Percentiles rank a stretch among this genome's conserved stretches.
Conservation (phyloP, 1,140 invertebrate genomes). For the Tenebrio molitor region DNA sequence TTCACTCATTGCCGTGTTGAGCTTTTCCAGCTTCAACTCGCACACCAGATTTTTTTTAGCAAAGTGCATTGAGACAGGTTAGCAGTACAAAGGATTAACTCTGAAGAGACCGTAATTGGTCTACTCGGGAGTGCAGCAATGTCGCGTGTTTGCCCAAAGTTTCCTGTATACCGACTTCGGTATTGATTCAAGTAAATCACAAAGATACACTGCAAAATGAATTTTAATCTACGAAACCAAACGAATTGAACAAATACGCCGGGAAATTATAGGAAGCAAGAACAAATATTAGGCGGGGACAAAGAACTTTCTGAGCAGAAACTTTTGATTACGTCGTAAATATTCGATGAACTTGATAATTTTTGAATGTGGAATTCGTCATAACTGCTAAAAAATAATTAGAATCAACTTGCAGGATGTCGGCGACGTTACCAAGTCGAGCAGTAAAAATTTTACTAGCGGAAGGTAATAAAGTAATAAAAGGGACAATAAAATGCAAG, state of each 20-base stretch:
- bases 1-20: background rate
- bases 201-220: constrained; percentile 32
- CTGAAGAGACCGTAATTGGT: background rate
- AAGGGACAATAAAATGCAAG: constrained; percentile 15
- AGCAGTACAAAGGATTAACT: constrained; percentile 1
- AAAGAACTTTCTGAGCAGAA: background rate
- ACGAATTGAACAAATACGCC: constrained; percentile 19
- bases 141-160: constrained; percentile 4
- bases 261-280: constrained; percentile 10
- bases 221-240: constrained; percentile 34
- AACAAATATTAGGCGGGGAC: constrained; percentile 17
- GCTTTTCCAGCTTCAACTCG: too few relatives aligned
- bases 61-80: too few relatives aligned
- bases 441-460: constrained; percentile 29
- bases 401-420: constrained; percentile 10
- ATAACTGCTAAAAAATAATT: constrained; percentile 30
- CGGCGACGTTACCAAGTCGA: constrained; percentile 8
- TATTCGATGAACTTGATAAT: constrained; percentile 32
- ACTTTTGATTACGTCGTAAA: constrained; percentile 29
- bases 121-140: constrained; percentile 6
- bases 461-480: constrained; percentile 27
- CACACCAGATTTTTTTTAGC: too few relatives aligned
- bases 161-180: background rate
- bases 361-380: constrained; percentile 6
- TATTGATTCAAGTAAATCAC: constrained; percentile 27